Conservation (phyloP, 2,797 vertebrate species). For the Enteromius fasciolatus region DNA sequence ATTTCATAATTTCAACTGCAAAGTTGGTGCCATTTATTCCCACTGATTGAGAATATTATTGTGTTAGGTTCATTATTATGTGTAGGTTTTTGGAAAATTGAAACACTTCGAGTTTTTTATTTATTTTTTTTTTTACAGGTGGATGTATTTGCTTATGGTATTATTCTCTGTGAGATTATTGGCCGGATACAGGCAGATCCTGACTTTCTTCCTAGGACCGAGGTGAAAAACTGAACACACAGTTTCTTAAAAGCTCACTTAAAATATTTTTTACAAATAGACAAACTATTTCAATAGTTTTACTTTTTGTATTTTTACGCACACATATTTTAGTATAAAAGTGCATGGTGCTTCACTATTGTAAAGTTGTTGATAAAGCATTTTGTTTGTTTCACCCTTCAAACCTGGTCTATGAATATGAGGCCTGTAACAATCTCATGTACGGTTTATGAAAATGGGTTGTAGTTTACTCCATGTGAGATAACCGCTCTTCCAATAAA, state of each 20-base stretch:
- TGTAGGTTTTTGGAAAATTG: background rate
- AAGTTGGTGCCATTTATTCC: background rate
- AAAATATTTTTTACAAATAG: background rate
- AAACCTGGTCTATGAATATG: background rate
- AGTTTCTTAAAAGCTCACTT: background rate
- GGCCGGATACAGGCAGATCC: conserved; percentile 93
- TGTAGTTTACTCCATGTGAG: conserved; percentile 5
- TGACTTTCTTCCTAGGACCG: conserved; percentile 91
- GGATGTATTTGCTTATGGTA: conserved; percentile 93
- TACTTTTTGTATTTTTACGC: background rate
- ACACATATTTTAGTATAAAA: background rate
- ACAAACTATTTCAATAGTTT: background rate
- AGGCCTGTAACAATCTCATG: background rate
- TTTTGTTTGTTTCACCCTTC: conserved; percentile 6
- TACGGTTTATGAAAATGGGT: background rate
- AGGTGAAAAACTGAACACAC: conserved; percentile 73
- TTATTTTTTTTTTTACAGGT: conserved; percentile 75
- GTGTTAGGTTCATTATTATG: background rate
- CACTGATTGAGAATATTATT: background rate
- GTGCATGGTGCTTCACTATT: background rate
- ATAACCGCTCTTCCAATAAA: background rate
- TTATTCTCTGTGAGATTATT: conserved; percentile 93
- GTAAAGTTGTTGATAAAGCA: background rate
- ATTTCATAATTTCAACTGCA: background rate
- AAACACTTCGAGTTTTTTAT: no score